Evolutionary conservation across 2,888 invertebrate genomes (phyloP), one percentile per base, ranked within the genome.

Genomic region (Habrosyne pyritoides): DNA sequence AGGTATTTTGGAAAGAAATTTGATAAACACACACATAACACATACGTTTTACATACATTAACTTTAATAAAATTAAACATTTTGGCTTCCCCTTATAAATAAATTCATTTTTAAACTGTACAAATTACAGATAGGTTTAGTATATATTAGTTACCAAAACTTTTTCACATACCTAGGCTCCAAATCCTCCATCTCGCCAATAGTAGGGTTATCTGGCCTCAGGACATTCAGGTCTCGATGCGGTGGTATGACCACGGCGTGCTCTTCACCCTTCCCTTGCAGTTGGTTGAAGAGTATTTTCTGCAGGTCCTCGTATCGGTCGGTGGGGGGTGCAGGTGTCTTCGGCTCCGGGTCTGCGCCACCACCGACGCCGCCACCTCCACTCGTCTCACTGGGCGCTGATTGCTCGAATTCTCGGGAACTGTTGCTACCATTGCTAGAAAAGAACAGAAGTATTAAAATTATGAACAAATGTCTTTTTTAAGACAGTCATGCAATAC

Each of bases 131-230:
- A n/a, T n/a, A n/a, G n/a, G n/a, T n/a, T n/a, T n/a, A n/a, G n/a
- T n/a, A n/a, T n/a, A n/a, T n/a, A n/a, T n/a, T n/a, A n/a, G n/a
- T n/a, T n/a, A n/a, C n/a, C n/a, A n/a, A 33, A 53, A 36, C 33
- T 26, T 21, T 36, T 57, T 50, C 18, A 33, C 21, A 50, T 47
- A 95, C 95, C 93, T 93, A 10, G 93, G 86, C 68, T 93, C 93
- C 59, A 94, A 75, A 48, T 93, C 94, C 75, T 95, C 94, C 83
- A 96, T 85, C 70, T 96, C 95, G 0, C 94, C 95, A 57, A 97
- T 91, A 3, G 95, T 95, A 0, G 96, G 96, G 82, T 96, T 96
- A 60, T 94, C 93, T 1, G 91, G 88, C 54, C 92, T 83, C 58
- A 89, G 64, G 21, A 93, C 83, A 59, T 94, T 94, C 48, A 94